Conservation (phyloP, 1,140 invertebrate species). For the Steinernema khuongi region DNA sequence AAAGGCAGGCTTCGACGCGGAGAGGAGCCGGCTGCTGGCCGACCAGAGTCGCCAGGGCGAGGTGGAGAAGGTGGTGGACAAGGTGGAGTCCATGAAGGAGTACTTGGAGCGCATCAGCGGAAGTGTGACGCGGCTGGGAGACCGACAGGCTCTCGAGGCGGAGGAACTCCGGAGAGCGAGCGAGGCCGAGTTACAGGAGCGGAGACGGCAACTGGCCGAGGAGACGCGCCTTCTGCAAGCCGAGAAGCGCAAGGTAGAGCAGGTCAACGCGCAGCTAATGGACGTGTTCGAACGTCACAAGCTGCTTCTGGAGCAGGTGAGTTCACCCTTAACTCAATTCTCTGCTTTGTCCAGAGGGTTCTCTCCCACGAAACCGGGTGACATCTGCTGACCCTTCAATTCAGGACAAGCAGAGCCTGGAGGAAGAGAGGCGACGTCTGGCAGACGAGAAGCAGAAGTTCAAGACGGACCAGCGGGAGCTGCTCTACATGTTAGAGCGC, state of each 20-base stretch:
- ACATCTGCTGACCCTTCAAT: too few relatives aligned
- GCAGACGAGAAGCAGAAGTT: not conserved
- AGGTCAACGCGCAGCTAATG: not conserved
- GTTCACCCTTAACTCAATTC: not conserved
- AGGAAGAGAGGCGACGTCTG: not conserved
- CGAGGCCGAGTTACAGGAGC: not conserved
- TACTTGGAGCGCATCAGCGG: not conserved
- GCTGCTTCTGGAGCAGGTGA: not conserved
- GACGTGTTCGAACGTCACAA: not conserved
- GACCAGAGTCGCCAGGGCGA: slow-evolving; percentile 1
- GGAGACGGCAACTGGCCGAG: not conserved
- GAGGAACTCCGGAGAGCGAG: not conserved
- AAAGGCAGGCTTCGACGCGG: not conserved
- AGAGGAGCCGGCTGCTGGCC: not conserved
- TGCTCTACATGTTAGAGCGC: not conserved
- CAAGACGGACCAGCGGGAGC: not conserved
- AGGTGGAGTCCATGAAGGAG: not conserved
- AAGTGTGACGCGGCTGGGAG: not conserved
- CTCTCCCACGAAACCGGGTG: too few relatives aligned
- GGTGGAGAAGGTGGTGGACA: not conserved
- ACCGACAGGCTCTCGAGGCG: not conserved
- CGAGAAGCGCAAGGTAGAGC: not conserved
- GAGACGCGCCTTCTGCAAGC: not conserved
- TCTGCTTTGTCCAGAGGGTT: not conserved
- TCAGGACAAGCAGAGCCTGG: slow-evolving; percentile 1